Conservation (phyloP, 2,797 vertebrate genomes). For the Muraenolepis orangiensis region DNA sequence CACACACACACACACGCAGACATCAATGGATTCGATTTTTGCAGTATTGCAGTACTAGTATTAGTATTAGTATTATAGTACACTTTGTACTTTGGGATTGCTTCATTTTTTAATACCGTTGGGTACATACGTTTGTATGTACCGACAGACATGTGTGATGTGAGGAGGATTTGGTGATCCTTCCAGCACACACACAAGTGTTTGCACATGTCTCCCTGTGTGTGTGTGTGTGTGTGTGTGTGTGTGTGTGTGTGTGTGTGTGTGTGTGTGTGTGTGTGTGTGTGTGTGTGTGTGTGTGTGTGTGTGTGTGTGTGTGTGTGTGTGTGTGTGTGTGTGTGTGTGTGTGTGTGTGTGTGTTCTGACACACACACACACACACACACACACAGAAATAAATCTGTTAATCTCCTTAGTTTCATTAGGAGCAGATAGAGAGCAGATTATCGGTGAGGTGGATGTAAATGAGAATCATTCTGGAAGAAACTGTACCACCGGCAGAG, state of each 20-base stretch:
- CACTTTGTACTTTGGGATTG: neutral
- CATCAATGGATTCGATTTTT: neutral
- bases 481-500: conserved; percentile 66
- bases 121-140: neutral
- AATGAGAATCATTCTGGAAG: conserved; percentile 65
- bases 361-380: neutral
- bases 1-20: too few relatives aligned
- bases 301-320: conserved; percentile 28
- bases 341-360: conserved; percentile 33
- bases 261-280: conserved; percentile 31
- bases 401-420: conserved; percentile 74
- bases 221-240: conserved; percentile 28
- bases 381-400: neutral
- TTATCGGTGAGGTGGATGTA: conserved; percentile 69
- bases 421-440: conserved; percentile 57
- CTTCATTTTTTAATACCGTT: neutral
- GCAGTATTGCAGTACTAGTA: neutral
- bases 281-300: neutral
- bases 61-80: neutral
- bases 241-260: conserved; percentile 11
- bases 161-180: neutral
- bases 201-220: neutral
- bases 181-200: neutral
- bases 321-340: conserved; percentile 11
- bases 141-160: neutral